A percentile compares a stretch with the other conserved stretches of the same genome.
phyloP scores from a whole-genome alignment of 2,113 vertebrate genomes.

The Alosa alosa region DNA sequence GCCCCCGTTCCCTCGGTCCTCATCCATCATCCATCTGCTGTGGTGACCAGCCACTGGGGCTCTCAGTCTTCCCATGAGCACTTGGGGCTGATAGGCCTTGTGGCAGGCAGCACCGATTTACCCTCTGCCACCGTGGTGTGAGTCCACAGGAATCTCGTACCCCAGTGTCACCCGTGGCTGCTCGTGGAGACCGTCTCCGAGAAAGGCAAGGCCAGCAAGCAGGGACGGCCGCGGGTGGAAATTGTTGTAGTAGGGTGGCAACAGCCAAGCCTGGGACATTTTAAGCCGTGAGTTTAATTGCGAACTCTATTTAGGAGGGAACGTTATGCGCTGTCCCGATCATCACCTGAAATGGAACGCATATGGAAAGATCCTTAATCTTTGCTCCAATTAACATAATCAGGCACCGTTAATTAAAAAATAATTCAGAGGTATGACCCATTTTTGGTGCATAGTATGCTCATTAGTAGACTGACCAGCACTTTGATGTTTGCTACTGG shows the following conservation, averaged over 20 bases:
- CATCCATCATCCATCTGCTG: not conserved
- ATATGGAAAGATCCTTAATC: not conserved
- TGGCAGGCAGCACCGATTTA: slow-evolving; percentile 32
- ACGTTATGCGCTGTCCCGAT: not conserved
- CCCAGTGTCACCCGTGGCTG: slow-evolving; percentile 37
- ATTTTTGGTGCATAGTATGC: not conserved
- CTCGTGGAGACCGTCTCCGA: slow-evolving; percentile 27
- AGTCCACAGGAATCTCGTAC: slow-evolving; percentile 45
- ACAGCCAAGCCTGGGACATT: slow-evolving; percentile 12
- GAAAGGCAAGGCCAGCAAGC: slow-evolving; percentile 31
- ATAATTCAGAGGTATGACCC: not conserved
- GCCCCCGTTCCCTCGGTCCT: not conserved
- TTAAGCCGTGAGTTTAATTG: slow-evolving; percentile 22
- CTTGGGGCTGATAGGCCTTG: not conserved
- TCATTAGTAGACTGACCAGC: not conserved
- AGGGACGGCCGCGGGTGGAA: not conserved
- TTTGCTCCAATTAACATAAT: not conserved
- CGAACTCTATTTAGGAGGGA: slow-evolving; percentile 14
- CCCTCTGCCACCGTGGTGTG: slow-evolving; percentile 44
- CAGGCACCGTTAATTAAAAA: not conserved
- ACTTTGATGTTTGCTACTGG: not conserved
- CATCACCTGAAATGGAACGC: not conserved
- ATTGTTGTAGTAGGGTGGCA: slow-evolving; percentile 32
- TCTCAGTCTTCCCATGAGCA: not conserved
- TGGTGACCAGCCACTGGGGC: not conserved